phyloP scores from a whole-genome alignment of 2,797 vertebrate species.

The Pelodytes ibericus region DNA sequence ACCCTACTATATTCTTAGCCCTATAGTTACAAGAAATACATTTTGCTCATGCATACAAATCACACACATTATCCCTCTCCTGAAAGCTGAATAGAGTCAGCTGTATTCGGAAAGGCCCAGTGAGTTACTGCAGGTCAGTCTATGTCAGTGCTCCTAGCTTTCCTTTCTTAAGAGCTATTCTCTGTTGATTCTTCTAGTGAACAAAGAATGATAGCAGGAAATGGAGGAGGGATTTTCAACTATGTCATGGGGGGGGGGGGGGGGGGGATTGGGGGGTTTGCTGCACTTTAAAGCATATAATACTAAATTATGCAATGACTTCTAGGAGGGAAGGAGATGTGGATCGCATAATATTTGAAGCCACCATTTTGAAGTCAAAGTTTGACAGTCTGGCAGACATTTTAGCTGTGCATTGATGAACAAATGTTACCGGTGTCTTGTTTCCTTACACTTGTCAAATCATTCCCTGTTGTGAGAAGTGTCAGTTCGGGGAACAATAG shows the following conservation, averaged over 20 bases:
- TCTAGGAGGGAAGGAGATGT: background rate
- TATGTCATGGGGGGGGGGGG: background rate
- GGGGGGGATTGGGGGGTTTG: no score
- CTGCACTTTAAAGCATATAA: slow-evolving; percentile 12
- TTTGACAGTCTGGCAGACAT: background rate
- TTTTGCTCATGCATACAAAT: background rate
- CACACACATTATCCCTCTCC: background rate
- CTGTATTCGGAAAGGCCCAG: background rate
- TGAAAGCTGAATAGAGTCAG: slow-evolving; percentile 3
- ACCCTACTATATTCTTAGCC: background rate
- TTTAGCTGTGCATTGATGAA: background rate
- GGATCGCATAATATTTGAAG: background rate
- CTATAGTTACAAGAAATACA: no score
- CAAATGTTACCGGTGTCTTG: no score
- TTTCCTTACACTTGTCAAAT: background rate
- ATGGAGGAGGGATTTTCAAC: slow-evolving; percentile 5
- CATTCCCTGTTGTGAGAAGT: no score
- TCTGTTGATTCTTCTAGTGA: slow-evolving; percentile 11
- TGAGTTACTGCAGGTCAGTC: slow-evolving; percentile 13
- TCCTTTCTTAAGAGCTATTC: background rate
- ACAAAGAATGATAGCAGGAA: slow-evolving; percentile 18
- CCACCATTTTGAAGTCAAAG: background rate
- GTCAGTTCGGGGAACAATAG: no score
- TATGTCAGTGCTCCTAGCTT: slow-evolving; percentile 8
- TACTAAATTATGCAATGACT: background rate